Evolutionary conservation across 2,113 vertebrate genomes (phyloP).

Genomic region (Corydoras sp.): DNA sequence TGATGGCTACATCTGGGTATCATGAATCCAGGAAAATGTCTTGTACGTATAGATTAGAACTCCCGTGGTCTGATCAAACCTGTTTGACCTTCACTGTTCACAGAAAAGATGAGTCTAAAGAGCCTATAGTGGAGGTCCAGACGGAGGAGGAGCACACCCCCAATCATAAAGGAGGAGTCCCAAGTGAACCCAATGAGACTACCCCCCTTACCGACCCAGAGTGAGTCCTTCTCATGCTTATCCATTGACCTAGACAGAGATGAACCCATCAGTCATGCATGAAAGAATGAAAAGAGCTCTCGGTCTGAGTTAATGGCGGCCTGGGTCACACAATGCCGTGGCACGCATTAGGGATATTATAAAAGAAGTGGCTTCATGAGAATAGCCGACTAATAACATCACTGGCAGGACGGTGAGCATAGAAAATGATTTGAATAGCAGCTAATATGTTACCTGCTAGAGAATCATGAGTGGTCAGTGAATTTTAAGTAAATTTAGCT

Average conservation of each 20-base stretch:
- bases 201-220: conserved; percentile 93
- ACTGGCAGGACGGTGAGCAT: conserved; percentile 4
- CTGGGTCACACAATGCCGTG: not conserved
- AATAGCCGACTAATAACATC: conserved; percentile 28
- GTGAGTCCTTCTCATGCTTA: conserved; percentile 62
- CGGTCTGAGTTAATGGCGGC: not conserved
- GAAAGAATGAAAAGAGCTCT: not conserved
- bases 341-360: conserved; percentile 21
- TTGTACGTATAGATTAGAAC: too few species aligned
- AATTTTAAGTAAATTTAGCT: not conserved
- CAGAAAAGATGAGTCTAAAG: conserved; percentile 98
- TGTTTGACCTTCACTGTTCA: conserved; percentile 11
- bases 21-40: conserved; percentile 1
- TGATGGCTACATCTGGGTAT: too few species aligned
- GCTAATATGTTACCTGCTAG: conserved; percentile 20
- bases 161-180: conserved; percentile 84
- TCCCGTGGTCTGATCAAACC: not conserved
- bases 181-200: conserved; percentile 93
- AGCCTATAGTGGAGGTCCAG: conserved; percentile 95
- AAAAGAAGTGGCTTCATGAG: conserved; percentile 21
- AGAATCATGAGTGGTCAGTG: conserved; percentile 15
- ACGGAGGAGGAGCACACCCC: conserved; percentile 87
- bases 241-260: not conserved
- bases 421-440: conserved; percentile 13
- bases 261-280: not conserved